Evolutionary conservation across 1,140 invertebrate species (phyloP), one percentile per base, ranked within the genome.

Genomic region (Ooceraea biroi): DNA sequence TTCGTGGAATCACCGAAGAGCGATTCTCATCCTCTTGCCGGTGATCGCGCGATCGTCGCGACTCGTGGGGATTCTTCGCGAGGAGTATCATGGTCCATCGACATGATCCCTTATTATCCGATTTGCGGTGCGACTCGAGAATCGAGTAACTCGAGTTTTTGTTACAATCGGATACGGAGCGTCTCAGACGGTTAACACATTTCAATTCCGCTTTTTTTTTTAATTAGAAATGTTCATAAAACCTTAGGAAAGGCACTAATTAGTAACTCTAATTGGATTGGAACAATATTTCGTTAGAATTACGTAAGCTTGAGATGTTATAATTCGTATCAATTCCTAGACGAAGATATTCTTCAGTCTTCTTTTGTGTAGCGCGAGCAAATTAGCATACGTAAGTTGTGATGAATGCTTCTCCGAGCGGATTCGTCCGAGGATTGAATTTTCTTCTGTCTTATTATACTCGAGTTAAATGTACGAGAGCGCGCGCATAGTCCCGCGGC

Each of bases 1-100:
- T 86, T 87, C 85, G 69, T 3, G 60, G 84, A 87, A 87, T 57
- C 48, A 58, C 68, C 78, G 63, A 30, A 61, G 48, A 19, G 27
- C 27, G 22, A 80, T 83, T 2, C 36, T 36, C 84, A 52, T 76
- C 50, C 77, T 76, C 55, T 66, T 68, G 19, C 3, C 71, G 52
- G 44, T 27, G 10, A n/a, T 66, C 66, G 48, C 55, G 63, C 44
- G 27, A 19, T 44, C 50, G 41, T 19, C 14, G 22, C 52, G 19
- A 63, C 1, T 71, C 72, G 14, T 14, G 44, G 25, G 66, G 63
- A 36, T n/a, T 44, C n/a, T 22, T 58, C 73, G 55, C 3, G 71
- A 0, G n/a, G 44, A n/a, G n/a, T n/a, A n/a, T n/a, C n/a, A n/a
- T n/a, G n/a, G n/a, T n/a, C n/a, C n/a, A n/a, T n/a, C 36, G 36